Conservation (phyloP, 37 sponge, comb jelly and placozoan genomes). For the Beroe forskalii region DNA sequence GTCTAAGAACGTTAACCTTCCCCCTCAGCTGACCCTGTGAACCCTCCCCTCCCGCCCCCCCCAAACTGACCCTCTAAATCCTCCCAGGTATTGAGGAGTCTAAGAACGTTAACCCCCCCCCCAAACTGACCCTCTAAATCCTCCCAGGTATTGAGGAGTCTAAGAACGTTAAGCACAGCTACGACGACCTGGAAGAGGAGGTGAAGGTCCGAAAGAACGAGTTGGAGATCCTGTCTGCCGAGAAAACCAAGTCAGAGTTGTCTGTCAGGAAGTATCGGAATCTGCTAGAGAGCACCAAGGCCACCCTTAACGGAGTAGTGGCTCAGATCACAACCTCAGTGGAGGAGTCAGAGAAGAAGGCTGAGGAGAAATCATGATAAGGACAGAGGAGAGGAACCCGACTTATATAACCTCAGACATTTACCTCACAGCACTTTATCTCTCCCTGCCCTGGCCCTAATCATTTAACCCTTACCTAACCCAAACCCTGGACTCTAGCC, state of each 20-base stretch:
- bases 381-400: too few species aligned
- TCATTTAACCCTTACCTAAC: too few species aligned
- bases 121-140: background rate
- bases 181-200: slow-evolving; percentile 58
- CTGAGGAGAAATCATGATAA: slow-evolving; percentile 3
- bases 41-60: too few species aligned
- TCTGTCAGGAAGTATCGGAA: background rate
- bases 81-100: slow-evolving; percentile 33
- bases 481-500: too few species aligned
- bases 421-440: too few species aligned
- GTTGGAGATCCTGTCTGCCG: slow-evolving; percentile 23
- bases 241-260: slow-evolving; percentile 42
- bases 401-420: too few species aligned
- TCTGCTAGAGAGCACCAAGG: background rate
- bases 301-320: background rate
- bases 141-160: slow-evolving; percentile 28
- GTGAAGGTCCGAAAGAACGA: slow-evolving; percentile 18
- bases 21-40: background rate
- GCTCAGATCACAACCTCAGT: background rate
- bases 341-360: background rate
- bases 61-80: background rate
- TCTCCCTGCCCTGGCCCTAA: too few species aligned
- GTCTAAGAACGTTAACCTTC: slow-evolving; percentile 15
- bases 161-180: slow-evolving; percentile 28
- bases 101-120: too few species aligned